Base-by-base conservation (phyloP, 2,113 vertebrate genomes). In the Anarrhichthys ocellatus region DNA sequence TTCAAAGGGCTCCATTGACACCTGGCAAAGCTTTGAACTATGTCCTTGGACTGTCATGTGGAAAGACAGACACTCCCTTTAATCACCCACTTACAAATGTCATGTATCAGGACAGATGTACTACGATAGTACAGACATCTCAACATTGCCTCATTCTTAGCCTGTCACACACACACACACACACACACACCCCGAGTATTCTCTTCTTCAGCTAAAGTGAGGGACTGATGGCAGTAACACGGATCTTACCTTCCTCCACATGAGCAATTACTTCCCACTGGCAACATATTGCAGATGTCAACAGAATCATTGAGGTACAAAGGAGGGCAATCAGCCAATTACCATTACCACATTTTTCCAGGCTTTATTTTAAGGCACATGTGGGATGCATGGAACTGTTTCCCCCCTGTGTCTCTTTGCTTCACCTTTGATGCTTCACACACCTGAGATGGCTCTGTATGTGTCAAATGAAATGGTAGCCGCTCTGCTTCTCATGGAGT, bases 1-100 rank as follows among this genome's bases (percentile, higher is more conserved):
- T 93, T 94, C 92, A 93, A 94, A 93, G 89, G 79, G 80, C 34
- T 77, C 73, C 13, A 87, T n/a, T 91, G 89, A 88, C 76, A 88
- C 92, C 87, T 77, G 64, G 76, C 36, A 72, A 61, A 44, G 85
- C 92, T 93, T 92, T 92, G 92, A 92, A 92, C 87, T 32, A 2
- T 83, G 91, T 93, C 90, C 88, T 88, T 91, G 89, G 88, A 81
- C 90, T 79, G 80, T 85, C 89, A 87, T 54, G 70, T 29, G 44
- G 54, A 82, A 63, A 90, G 83, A 73, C 80, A 78, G 61, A 82
- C 82, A 66, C 46, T 81, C 61, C 73, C 83, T 92, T 83, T 88
- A 83, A 86, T 85, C 79, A 84, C 24, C 20, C 73, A 83, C 77
- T 87, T 87, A 86, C 68, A 81, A 54, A 83, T 80, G 59, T 76